These are phyloP conservation scores for Drosophila fuyamai DNA, from an alignment of 1,140 invertebrate genomes.

Conservation along the genomic window DNA sequence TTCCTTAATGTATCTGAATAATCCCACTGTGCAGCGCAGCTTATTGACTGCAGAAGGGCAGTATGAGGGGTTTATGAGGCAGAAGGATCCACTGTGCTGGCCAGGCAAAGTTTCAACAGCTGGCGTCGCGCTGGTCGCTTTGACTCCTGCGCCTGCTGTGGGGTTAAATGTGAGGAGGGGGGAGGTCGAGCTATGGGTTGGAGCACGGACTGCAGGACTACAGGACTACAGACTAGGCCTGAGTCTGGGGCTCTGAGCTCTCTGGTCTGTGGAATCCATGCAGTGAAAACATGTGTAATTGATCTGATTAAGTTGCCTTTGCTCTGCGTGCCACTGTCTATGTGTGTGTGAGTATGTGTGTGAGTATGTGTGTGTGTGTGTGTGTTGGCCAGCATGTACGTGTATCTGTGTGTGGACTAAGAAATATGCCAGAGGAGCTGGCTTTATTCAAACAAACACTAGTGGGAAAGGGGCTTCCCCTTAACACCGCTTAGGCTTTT, in stretches of 20 bases:
- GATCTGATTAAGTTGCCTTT: slow-evolving; percentile 82
- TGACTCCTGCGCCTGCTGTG: slow-evolving; percentile 16
- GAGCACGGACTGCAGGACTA: background rate
- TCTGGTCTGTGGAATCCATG: slow-evolving; percentile 66
- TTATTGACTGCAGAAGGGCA: slow-evolving; percentile 3
- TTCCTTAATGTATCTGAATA: background rate
- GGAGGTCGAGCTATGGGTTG: background rate
- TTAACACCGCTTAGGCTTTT: slow-evolving; percentile 36
- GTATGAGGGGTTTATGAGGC: background rate
- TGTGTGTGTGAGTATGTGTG: background rate
- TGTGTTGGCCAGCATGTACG: background rate
- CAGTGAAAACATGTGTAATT: slow-evolving; percentile 82
- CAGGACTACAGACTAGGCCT: slow-evolving; percentile 22
- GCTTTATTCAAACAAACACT: slow-evolving; percentile 59
- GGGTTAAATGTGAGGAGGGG: background rate
- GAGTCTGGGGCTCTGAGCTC: slow-evolving; percentile 20
- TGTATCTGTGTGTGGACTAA: slow-evolving; percentile 19
- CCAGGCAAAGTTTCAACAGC: slow-evolving; percentile 46
- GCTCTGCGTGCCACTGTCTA: slow-evolving; percentile 44
- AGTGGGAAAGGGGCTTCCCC: background rate
- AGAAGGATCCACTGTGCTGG: slow-evolving; percentile 19
- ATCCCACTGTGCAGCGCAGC: slow-evolving; percentile 8
- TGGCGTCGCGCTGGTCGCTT: slow-evolving; percentile 33
- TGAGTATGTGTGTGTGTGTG: slow-evolving; percentile 6
- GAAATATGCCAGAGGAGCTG: slow-evolving; percentile 60